phyloP scores from a whole-genome alignment of 1,140 invertebrate species.

The Chironomus striatipennis region DNA sequence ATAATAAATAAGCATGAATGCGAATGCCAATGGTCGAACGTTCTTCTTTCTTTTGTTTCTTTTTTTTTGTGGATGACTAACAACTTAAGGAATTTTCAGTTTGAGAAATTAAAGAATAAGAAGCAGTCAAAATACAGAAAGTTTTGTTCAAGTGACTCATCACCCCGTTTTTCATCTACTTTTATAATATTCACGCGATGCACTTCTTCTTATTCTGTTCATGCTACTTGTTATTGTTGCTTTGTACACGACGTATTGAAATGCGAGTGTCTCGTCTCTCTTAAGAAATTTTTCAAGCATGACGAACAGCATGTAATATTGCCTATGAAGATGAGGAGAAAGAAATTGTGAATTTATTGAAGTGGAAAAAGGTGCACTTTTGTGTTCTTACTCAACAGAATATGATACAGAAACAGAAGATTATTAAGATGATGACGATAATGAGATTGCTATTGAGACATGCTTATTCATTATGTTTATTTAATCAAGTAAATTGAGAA shows the following conservation, averaged over 20 bases:
- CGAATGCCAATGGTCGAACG: neutral
- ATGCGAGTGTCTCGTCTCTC: neutral
- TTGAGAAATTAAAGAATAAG: slow-evolving; percentile 2
- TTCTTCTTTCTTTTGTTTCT: neutral
- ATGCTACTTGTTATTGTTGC: too few species aligned
- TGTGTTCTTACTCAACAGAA: too few species aligned
- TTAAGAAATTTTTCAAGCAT: neutral
- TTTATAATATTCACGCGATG: too few species aligned
- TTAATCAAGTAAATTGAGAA: too few species aligned
- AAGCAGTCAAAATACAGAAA: neutral
- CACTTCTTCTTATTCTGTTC: too few species aligned
- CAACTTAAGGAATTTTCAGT: neutral
- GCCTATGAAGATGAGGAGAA: neutral
- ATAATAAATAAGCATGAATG: neutral
- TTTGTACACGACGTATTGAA: neutral
- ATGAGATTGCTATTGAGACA: too few species aligned
- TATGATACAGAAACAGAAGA: too few species aligned
- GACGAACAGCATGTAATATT: neutral
- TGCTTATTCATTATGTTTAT: too few species aligned
- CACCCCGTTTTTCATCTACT: neutral
- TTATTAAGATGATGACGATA: too few species aligned
- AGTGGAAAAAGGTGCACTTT: neutral
- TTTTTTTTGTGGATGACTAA: slow-evolving; percentile 12
- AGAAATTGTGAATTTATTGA: neutral
- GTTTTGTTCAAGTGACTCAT: neutral